These are phyloP conservation scores for Tetrax tetrax DNA, from an alignment of 2,113 vertebrate species.

Conservation along the genomic window DNA sequence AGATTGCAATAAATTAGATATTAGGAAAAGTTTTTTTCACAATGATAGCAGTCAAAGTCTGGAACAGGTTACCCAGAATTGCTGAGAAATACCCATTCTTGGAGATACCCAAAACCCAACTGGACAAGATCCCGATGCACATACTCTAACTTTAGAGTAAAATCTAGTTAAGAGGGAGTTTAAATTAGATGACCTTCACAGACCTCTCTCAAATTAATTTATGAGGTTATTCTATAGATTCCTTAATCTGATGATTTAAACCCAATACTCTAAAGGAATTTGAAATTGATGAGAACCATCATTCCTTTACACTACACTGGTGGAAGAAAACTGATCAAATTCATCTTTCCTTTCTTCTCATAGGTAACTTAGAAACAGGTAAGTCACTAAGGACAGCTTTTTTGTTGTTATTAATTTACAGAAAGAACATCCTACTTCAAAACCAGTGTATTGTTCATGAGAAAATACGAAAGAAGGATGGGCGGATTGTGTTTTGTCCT, in stretches of 20 bases:
- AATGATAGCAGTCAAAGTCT: background rate
- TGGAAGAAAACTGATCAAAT: background rate
- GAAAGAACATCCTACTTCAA: background rate
- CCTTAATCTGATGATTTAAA: background rate
- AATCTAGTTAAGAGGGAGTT: background rate
- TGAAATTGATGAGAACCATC: background rate
- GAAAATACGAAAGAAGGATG: background rate
- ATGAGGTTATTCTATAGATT: background rate
- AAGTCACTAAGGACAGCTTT: background rate
- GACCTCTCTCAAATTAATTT: background rate
- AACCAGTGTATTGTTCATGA: background rate
- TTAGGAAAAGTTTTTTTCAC: too few relatives aligned
- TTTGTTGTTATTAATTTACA: background rate
- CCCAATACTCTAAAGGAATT: background rate
- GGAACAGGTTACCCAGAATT: background rate
- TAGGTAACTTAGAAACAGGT: background rate
- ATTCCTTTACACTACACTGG: background rate
- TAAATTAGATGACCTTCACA: background rate
- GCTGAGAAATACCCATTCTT: background rate
- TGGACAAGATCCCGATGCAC: background rate
- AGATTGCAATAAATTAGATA: background rate
- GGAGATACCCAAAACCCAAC: background rate
- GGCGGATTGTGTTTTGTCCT: background rate
- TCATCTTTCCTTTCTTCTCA: background rate
- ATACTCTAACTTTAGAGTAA: background rate